Base-by-base conservation (phyloP, 1,140 invertebrate genomes). In the Brachionus asplanchnoidis region DNA sequence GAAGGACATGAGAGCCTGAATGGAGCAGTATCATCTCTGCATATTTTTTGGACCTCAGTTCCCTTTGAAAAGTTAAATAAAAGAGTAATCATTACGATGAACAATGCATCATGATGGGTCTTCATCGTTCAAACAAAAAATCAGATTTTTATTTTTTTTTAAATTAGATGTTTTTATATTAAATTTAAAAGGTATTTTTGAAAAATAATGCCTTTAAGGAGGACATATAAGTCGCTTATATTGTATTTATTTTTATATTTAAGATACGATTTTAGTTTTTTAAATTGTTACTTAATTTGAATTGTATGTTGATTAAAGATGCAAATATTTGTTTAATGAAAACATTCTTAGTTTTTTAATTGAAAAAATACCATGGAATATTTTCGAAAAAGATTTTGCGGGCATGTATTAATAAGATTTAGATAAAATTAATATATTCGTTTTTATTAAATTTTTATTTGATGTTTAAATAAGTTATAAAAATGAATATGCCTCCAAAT, bases 41-140 rank as follows among this genome's bases (percentile, higher is more conserved):
- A 77, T 23, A 77, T 77, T 77, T 77, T 77, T 50, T 77, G 73
- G 11, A 77, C 20, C n/a, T 50, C 40, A 26, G 32, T 70, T 40
- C 14, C 36, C 36, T 3, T 36, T 70, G 14, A 70, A 32, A 28
- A 36, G 17, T 40, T 70, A 36, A 36, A 36, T 7, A 26, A 70
- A 70, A 70, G 17, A 14, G 14, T 6, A 70, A 36, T 36, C 17
- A 70, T 14, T 32, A 14, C 66, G 26, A 70, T 70, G 14, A 70
- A 36, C 26, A 68, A 32, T 36, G 32, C 14, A 70, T 28, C 14
- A 40, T n/a, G 17, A 9, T 60, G 20, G 53, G 53, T 20, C 20
- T 60, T 60, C 53, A 60, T 60, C 20, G 53, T 23, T 60, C 53
- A 60, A 60, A 60, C 53, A 60, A 60, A 60, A 20, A 20, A 46